These are phyloP conservation scores for Ifrita kowaldi DNA, from an alignment of 2,113 vertebrate species.

Conservation along the genomic window DNA sequence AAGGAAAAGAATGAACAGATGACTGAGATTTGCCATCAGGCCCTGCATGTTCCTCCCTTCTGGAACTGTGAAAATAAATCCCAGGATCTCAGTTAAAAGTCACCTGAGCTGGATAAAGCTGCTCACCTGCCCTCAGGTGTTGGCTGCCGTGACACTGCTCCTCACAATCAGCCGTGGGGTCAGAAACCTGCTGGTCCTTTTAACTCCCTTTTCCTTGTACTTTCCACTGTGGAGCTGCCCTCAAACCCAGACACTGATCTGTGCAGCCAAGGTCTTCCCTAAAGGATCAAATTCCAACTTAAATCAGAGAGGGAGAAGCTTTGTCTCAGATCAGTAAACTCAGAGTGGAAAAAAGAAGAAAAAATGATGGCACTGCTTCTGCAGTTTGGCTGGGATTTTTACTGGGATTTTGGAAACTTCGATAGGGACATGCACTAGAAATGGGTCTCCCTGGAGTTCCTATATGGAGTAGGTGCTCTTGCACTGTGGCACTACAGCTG, in stretches of 20 bases:
- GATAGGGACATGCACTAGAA: fast-evolving
- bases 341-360: neutral
- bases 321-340: neutral
- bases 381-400: neutral
- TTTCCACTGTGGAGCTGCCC: neutral
- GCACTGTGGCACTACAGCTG: neutral
- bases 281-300: neutral
- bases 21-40: neutral
- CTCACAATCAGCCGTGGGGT: fast-evolving
- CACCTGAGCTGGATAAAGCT: neutral
- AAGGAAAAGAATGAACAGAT: neutral
- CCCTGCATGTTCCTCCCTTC: neutral
- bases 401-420: neutral
- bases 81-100: neutral
- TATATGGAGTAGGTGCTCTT: neutral
- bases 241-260: neutral
- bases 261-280: neutral
- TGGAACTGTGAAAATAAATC: neutral
- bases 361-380: neutral
- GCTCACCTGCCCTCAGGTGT: neutral
- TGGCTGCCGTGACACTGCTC: neutral
- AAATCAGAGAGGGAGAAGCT: neutral
- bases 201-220: neutral
- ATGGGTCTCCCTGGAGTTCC: neutral
- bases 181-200: neutral